Evolutionary conservation across 1,140 invertebrate genomes (phyloP), one percentile per base, ranked within the genome.

Genomic region (Cecropterus lyciades): DNA sequence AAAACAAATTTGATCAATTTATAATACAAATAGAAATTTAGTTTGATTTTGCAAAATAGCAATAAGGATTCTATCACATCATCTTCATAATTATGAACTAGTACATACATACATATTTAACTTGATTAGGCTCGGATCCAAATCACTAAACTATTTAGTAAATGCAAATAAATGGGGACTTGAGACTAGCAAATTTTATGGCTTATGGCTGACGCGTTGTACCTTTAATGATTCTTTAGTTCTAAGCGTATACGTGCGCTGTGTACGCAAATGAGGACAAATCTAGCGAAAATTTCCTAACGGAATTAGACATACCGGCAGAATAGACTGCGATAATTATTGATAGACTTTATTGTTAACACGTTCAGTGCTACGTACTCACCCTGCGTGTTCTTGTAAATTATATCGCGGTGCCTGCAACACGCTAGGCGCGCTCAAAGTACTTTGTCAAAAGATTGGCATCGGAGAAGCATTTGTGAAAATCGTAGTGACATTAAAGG

Each of bases 91-190:
- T 65, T 73, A 81, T 70, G 57, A 69, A 64, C 72, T 74, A 78
- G 70, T 75, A 43, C 16, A 49, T 40, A 40, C 48, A 59, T 46
- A 59, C 33, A n/a, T n/a, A n/a, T 59, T 82, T 56, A 24, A 60
- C 17, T 46, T 76, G 59, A 77, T 76, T 75, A 81, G 80, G 81
- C 80, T 84, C 80, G 80, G 80, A 83, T 82, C 73, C 45, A 73
- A 77, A 65, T 73, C 16, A 76, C 70, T 83, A 78, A 82, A 80
- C 74, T 72, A 76, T 75, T 48, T 77, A 79, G 66, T 87, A 84
- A 85, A 85, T 87, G 85, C 85, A 84, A 85, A 71, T 53, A 79
- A 77, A 72, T 57, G 52, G 67, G 73, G 16, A 60, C 51, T 69
- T 64, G 20, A 72, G 73, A 69, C 73, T 75, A 77, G 73, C 79